Evolutionary conservation across 2,888 invertebrate genomes (phyloP).

Genomic region (Trilocha varians): DNA sequence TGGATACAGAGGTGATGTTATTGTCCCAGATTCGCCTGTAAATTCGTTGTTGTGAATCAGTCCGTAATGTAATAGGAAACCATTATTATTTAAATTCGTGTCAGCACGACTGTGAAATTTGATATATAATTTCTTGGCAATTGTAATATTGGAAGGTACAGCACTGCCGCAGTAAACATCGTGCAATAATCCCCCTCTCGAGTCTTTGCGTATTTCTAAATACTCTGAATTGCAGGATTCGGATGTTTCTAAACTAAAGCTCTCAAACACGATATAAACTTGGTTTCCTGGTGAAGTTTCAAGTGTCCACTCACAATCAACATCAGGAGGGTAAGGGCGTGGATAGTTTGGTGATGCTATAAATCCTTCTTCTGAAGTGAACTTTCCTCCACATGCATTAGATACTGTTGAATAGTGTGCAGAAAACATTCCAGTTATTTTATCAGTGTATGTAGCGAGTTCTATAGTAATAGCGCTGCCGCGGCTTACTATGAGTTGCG

Average conservation of each 20-base stretch:
- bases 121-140: slow-evolving; percentile 77
- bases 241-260: slow-evolving; percentile 79
- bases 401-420: slow-evolving; percentile 58
- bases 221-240: slow-evolving; percentile 88
- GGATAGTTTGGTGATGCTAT: slow-evolving; percentile 92
- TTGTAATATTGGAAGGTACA: slow-evolving; percentile 75
- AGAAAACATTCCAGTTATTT: slow-evolving; percentile 39
- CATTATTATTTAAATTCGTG: slow-evolving; percentile 65
- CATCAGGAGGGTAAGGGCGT: slow-evolving; percentile 76
- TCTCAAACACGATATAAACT: slow-evolving; percentile 76
- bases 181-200: slow-evolving; percentile 76
- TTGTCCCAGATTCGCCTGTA: slow-evolving; percentile 76
- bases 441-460: slow-evolving; percentile 40
- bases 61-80: slow-evolving; percentile 84
- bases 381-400: slow-evolving; percentile 85
- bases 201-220: slow-evolving; percentile 83
- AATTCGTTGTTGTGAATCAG: slow-evolving; percentile 81
- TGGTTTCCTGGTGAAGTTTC: slow-evolving; percentile 76
- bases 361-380: slow-evolving; percentile 80
- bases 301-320: slow-evolving; percentile 83
- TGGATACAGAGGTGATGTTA: slow-evolving; percentile 88
- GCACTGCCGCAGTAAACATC: slow-evolving; percentile 80
- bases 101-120: slow-evolving; percentile 81
- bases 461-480: slow-evolving; percentile 76
- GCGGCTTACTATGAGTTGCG: slow-evolving; percentile 78